Evolutionary conservation across 2,797 vertebrate species (phyloP), one percentile per base, ranked within the genome.

Genomic region (Melanotaenia pygmaea): DNA sequence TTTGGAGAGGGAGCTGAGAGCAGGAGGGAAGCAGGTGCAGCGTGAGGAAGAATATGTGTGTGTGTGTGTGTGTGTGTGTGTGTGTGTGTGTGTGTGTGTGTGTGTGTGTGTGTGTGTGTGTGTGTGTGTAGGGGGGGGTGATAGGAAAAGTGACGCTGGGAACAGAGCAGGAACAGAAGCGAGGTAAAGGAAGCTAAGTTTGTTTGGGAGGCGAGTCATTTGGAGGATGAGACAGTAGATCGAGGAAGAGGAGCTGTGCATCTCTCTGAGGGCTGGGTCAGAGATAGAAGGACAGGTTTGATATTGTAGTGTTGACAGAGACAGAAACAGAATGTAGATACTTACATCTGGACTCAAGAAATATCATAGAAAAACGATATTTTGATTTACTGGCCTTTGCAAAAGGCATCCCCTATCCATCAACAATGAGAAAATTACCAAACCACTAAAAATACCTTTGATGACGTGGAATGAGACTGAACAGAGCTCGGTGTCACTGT

Each of bases 1-100:
- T 85, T 86, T 83, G 80, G 86, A 87, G 89, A 88, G 81, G 80
- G 86, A 85, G 83, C 67, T 59, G 77, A 70, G 80, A 83, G 86
- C 72, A 37, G 83, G 87, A 89, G 87, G 83, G 76, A 87, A 89
- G 92, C 89, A 90, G 91, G 91, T 91, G 91, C 90, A 88, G 80
- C 30, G 65, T 76, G 73, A 78, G 77, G 78, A 28, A 3, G 65
- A 56, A 6, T 6, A 16, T 37, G 11, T 37, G 35, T 37, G 12
- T 13, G 38, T 13, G 40, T 43, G 40, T 43, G 40, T 40, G 38
- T 40, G 3, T 14, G 38, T 40, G 38, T 40, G 13, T 40, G 38
- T 40, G 38, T 40, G n/a, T n/a, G n/a, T n/a, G n/a, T n/a, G n/a
- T n/a, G n/a, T n/a, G n/a, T n/a, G n/a, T n/a, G n/a, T n/a, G n/a